Percentiles rank a stretch among this genome's conserved stretches.
Conservation (phyloP, 2,888 invertebrate genomes). For the Tetanocera ferruginea region DNA sequence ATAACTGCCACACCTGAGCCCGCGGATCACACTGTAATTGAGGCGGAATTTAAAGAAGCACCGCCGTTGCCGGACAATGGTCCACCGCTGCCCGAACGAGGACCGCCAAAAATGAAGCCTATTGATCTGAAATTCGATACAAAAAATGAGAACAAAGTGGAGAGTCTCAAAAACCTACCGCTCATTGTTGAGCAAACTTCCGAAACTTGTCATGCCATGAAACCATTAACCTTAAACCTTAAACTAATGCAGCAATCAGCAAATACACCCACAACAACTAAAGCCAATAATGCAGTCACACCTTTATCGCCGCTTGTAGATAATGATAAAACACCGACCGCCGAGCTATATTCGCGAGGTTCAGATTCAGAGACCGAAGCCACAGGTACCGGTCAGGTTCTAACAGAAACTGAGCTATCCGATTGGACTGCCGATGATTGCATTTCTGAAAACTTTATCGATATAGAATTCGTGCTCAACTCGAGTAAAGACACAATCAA, state of each 20-base stretch:
- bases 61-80: constrained; percentile 47
- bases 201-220: constrained; percentile 58
- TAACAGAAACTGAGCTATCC: constrained; percentile 89
- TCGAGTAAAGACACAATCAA: constrained; percentile 70
- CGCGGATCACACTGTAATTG: constrained; percentile 61
- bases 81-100: constrained; percentile 53
- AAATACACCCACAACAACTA: constrained; percentile 54
- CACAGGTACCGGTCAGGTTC: constrained; percentile 75
- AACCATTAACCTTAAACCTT: constrained; percentile 62
- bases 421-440: constrained; percentile 90
- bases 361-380: constrained; percentile 81
- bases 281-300: constrained; percentile 40
- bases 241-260: constrained; percentile 54
- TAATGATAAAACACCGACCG: constrained; percentile 69
- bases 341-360: constrained; percentile 63
- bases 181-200: constrained; percentile 61
- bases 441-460: constrained; percentile 81
- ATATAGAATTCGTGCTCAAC: constrained; percentile 75
- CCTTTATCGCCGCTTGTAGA: constrained; percentile 53
- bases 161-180: constrained; percentile 68
- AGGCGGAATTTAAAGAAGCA: constrained; percentile 43
- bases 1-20: constrained; percentile 64
- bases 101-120: constrained; percentile 57
- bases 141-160: constrained; percentile 69
- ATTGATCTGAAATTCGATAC: constrained; percentile 65